Evolutionary conservation across 2,888 invertebrate genomes (phyloP), one percentile per base, ranked within the genome.

Genomic region (Pachydiplax longipennis): DNA sequence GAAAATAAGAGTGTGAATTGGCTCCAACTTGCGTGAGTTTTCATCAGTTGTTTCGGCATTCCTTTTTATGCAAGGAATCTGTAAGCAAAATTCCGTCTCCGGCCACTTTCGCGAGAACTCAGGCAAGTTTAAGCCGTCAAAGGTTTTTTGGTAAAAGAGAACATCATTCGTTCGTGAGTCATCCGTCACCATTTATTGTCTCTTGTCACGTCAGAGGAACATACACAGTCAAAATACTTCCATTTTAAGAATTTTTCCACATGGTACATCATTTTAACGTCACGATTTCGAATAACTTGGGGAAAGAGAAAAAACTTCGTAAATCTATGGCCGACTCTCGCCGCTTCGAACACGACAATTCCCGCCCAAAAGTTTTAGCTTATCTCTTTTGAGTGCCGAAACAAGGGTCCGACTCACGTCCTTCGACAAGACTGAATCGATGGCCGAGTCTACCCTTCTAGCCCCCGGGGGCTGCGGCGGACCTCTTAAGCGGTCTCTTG

Each of bases 131-230:
- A 37, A 25, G 87, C 87, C 61, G n/a, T 37, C 6, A 18, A 37
- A 35, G 35, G 15, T 31, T 31, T 44, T 15, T 83, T 31, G 53
- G 22, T 61, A 87, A 61, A 87, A 87, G 35, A 87, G 61, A 61
- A 65, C 37, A 87, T 22, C 25, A 83, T 61, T 73, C 73, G 35
- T 87, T 37, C 37, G 37, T 65, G 65, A 87, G 87, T 87, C 87
- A 87, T 87, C 87, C 87, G 87, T 87, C 87, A 87, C 37, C 87
- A 87, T 87, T 87, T 87, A 87, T 87, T 87, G 87, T 61, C 87
- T 61, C 37, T 18, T 40, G 87, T n/a, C 87, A 58, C 31, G 37
- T 87, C 87, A 37, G 61, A 40, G 65, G 65, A 61, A 58, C 87
- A 65, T 61, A 65, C 61, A 87, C 87, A 87, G 40, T 61, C 61